Percentiles rank a stretch among this genome's conserved stretches.
These are phyloP conservation scores for Drosophila parabipectinata DNA, from an alignment of 1,140 invertebrate species.

Conservation along the genomic window DNA sequence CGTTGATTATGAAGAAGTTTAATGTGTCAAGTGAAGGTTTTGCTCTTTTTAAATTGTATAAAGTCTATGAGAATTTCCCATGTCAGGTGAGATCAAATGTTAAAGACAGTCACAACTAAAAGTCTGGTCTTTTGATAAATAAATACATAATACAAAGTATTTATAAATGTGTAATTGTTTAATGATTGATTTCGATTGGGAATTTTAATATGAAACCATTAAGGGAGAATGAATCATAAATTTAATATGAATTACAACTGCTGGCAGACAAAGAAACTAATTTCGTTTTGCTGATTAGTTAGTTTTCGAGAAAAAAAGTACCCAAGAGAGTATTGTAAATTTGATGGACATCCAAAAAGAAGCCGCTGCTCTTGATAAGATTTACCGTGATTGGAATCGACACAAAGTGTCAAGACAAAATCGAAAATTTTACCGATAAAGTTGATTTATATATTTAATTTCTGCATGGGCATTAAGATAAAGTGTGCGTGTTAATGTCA, in stretches of 20 bases:
- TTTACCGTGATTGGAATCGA: constrained; percentile 32
- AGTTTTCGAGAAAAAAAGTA: constrained; percentile 4
- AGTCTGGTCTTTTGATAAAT: constrained; percentile 74
- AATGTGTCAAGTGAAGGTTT: constrained; percentile 45
- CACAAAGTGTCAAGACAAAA: constrained; percentile 29
- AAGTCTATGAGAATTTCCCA: constrained; percentile 69
- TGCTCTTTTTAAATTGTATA: constrained; percentile 58
- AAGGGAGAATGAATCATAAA: constrained; percentile 5
- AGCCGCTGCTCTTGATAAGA: constrained; percentile 26
- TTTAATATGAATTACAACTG: background rate
- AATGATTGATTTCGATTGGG: too few species aligned
- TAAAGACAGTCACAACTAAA: constrained; percentile 59
- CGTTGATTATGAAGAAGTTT: constrained; percentile 43
- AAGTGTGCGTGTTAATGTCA: constrained; percentile 57
- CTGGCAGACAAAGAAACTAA: constrained; percentile 3
- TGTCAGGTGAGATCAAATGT: constrained; percentile 49
- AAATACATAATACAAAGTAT: constrained; percentile 65
- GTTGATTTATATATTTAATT: constrained; percentile 36
- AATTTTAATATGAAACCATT: background rate
- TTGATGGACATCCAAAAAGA: constrained; percentile 13
- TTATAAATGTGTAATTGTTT: constrained; percentile 20
- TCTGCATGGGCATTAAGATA: constrained; percentile 62
- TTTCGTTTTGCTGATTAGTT: constrained; percentile 9
- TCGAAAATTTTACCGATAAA: constrained; percentile 17
- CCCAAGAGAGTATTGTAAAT: constrained; percentile 10